Evolutionary conservation across 2,797 vertebrate genomes (phyloP), one percentile per base, ranked within the genome.

Genomic region (Zalophus californianus): DNA sequence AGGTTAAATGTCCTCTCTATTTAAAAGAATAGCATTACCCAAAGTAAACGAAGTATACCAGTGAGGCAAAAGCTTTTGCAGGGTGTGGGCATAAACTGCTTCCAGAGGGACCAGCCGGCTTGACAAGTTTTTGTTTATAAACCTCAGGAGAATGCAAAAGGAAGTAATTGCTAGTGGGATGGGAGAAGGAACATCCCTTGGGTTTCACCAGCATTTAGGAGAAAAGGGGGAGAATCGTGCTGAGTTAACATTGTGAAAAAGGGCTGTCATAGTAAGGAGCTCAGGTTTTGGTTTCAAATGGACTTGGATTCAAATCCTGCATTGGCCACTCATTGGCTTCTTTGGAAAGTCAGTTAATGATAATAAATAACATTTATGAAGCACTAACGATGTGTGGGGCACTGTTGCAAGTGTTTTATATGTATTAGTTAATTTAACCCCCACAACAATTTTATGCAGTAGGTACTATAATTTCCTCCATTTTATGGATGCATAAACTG

Each of bases 51-150:
- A 68, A 94, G 38, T 41, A 25, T 29, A n/a, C 27, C 48, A 58
- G 27, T 20, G 64, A 89, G 77, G 60, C 38, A 68, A 60, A 72
- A 41, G n/a, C 50, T 35, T 85, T 35, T 20, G 68, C 58, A 66
- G 58, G 73, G 14, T 82, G 62, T 83, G n/a, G 64, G n/a, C 84
- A 62, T 7, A n/a, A 38, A 41, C 25, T 14, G 58, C 58, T 78
- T 86, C 50, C 54, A 54, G 77, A 86, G 60, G 44, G n/a, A 77
- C 35, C 16, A 50, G 50, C 54, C 27, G 2, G 56, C 52, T 92
- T 64, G 91, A 54, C 94, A 62, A 70, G 83, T 89, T 96, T 77
- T 73, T 95, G 35, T 92, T 73, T 86, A 11, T 44, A 64, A 91
- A 78, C 21, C 35, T 32, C 29, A 50, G 52, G 48, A 94, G 75